Evolutionary conservation across 2,888 invertebrate genomes (phyloP).

Genomic region (Pristionchus mayeri): DNA sequence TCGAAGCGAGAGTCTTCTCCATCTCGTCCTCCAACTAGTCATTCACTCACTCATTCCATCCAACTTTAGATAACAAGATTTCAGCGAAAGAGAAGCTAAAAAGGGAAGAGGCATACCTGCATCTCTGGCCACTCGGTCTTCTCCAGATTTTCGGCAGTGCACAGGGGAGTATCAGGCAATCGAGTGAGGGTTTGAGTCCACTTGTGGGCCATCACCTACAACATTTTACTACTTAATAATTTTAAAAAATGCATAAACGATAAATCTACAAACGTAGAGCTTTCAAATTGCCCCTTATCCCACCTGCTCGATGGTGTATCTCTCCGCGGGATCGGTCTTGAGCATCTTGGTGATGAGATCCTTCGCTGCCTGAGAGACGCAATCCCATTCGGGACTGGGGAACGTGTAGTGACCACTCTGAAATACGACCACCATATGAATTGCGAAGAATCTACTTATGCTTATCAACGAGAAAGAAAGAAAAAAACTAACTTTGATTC

Average conservation of each 20-base stretch:
- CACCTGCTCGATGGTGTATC: slow-evolving; percentile 92
- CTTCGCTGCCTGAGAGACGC: slow-evolving; percentile 92
- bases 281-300: slow-evolving; percentile 77
- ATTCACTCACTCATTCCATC: too few relatives aligned
- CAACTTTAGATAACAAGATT: too few relatives aligned
- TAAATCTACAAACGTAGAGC: not conserved
- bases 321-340: slow-evolving; percentile 91
- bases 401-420: slow-evolving; percentile 97
- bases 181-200: slow-evolving; percentile 83
- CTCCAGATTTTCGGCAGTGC: slow-evolving; percentile 90
- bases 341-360: slow-evolving; percentile 94
- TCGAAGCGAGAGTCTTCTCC: slow-evolving; percentile 95
- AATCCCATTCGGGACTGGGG: slow-evolving; percentile 94
- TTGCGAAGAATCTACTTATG: not conserved
- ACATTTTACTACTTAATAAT: not conserved
- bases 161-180: slow-evolving; percentile 92
- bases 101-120: too few relatives aligned
- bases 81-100: too few relatives aligned
- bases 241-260: not conserved
- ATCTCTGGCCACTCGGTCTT: slow-evolving; percentile 96
- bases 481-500: slow-evolving; percentile 80
- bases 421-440: slow-evolving; percentile 32
- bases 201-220: slow-evolving; percentile 77
- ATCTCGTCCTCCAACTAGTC: slow-evolving; percentile 86
- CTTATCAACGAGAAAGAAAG: not conserved